Conservation (phyloP, 2,797 vertebrate genomes). For the Peromyscus nudipes region DNA sequence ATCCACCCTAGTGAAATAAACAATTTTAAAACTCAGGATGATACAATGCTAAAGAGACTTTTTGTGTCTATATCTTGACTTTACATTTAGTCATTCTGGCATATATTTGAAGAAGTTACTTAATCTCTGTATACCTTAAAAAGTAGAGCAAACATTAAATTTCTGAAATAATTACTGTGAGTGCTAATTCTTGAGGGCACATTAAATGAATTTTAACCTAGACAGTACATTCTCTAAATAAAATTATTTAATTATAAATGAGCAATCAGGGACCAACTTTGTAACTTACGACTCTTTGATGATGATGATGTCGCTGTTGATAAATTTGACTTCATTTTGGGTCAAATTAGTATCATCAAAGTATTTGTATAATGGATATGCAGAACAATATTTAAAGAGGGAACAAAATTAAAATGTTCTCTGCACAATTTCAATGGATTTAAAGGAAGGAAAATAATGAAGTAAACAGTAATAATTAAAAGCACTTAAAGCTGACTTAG, state of each 20-base stretch:
- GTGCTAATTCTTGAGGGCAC: neutral
- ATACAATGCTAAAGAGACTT: neutral
- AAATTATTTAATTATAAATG: neutral
- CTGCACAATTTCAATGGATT: neutral
- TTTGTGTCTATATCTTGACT: neutral
- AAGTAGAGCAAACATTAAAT: neutral
- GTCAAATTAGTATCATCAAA: neutral
- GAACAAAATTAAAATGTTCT: neutral
- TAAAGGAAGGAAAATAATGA: neutral
- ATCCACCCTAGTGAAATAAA: neutral
- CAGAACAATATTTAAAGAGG: neutral
- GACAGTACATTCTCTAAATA: neutral
- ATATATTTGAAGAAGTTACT: slow-evolving; percentile 15
- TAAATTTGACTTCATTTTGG: neutral
- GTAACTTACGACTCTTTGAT: neutral
- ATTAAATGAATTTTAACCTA: neutral
- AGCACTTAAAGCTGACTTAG: neutral
- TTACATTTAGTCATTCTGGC: slow-evolving; percentile 5
- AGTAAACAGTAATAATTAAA: neutral
- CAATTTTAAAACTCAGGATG: neutral
- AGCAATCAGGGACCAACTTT: neutral
- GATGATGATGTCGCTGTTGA: neutral
- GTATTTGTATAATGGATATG: neutral
- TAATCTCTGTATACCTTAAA: neutral
- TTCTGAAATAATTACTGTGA: neutral